phyloP scores from a whole-genome alignment of 2,113 vertebrate species.

The Martes martes region DNA sequence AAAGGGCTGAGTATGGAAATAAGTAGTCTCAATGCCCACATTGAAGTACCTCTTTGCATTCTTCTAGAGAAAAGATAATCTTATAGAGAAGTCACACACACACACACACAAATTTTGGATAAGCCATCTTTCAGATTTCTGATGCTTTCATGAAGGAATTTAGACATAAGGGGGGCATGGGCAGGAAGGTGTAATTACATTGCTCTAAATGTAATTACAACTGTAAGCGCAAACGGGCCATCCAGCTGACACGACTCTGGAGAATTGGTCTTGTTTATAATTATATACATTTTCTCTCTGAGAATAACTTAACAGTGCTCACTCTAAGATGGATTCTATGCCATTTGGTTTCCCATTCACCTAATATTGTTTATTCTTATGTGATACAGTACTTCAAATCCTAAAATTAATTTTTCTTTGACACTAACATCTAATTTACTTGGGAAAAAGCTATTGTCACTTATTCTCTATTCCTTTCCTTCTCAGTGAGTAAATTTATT shows the following conservation, averaged over 20 bases:
- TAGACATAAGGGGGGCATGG: not conserved
- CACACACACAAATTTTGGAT: not conserved
- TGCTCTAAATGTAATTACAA: not conserved
- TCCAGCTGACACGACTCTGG: not conserved
- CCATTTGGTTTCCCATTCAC: not conserved
- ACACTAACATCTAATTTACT: not conserved
- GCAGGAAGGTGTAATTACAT: not conserved
- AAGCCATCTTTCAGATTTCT: constrained; percentile 3
- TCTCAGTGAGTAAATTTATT: not conserved
- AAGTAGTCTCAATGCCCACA: not conserved
- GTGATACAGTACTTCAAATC: not conserved
- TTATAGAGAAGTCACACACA: not conserved
- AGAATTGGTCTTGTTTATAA: not conserved
- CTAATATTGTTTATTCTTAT: not conserved
- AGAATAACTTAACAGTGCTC: not conserved
- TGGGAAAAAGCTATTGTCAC: not conserved
- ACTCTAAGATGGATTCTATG: not conserved
- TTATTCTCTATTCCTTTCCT: not conserved
- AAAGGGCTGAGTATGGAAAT: not conserved
- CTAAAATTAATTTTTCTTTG: not conserved
- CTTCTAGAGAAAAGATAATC: not conserved
- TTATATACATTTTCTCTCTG: not conserved
- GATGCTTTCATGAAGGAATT: not conserved
- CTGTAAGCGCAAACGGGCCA: not conserved
- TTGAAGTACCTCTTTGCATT: not conserved